Evolutionary conservation across 2,888 invertebrate species (phyloP), one percentile per base, ranked within the genome.

Genomic region (Cotesia congregata): DNA sequence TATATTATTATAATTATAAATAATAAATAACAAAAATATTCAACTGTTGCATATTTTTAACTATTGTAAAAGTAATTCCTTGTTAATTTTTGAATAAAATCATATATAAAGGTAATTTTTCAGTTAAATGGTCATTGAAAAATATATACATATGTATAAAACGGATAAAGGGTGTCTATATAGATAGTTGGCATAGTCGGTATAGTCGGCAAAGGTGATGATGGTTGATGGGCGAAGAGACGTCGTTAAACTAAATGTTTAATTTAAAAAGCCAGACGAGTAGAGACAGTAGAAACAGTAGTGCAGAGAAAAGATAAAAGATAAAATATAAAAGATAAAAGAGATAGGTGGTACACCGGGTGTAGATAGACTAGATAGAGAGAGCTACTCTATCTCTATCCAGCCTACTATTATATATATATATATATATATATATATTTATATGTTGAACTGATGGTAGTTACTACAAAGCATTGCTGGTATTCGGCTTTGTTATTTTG

Each of bases 401-500:
- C 50, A 78, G 82, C 79, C 80, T 68, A 76, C 82, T 82, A 81
- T 40, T 73, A 50, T 50, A 12, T 9, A n/a, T 50, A 12, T 50
- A 50, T 50, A 12, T 12, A 30, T 30, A 30, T 30, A 30, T 30
- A 30, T 50, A 12, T 50, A 50, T 7, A 7, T 7, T 4, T 6
- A 7, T 50, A 50, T 50, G 50, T 12, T 4, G 30, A 30, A 50
- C 50, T 50, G 50, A 12, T 50, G 50, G 50, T 50, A 50, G 50
- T 12, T 50, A 80, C 77, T 83, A 84, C 82, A 84, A 86, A 85
- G 84, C 83, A 83, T 62, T 81, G 80, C 82, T 82, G 50, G 82
- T 84, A 85, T 83, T 82, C 80, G 82, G 83, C 85, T 86, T 86
- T 85, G 85, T 86, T 86, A 85, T 86, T 86, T 83, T 82, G 82